Evolutionary conservation across 2,113 vertebrate species (phyloP).

Genomic region (Oceanites oceanicus): DNA sequence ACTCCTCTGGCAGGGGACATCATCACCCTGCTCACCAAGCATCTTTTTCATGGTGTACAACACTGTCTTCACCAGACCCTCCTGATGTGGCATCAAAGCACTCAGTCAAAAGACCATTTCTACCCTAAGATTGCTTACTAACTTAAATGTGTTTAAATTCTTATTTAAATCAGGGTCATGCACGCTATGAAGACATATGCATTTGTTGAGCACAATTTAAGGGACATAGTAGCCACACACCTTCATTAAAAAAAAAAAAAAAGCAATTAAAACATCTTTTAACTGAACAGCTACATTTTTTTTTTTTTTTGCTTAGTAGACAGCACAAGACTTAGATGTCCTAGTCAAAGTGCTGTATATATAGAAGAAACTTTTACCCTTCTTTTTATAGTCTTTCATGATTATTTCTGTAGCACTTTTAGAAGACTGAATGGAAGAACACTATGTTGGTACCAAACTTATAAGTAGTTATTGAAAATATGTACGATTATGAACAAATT

Average conservation of each 20-base stretch:
- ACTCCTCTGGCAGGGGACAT: neutral
- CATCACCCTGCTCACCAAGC: fast-evolving
- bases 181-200: neutral
- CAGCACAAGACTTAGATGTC: neutral
- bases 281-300: neutral
- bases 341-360: neutral
- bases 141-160: neutral
- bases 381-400: neutral
- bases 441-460: neutral
- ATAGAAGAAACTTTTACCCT: neutral
- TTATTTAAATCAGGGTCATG: neutral
- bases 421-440: neutral
- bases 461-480: neutral
- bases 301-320: neutral
- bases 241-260: neutral
- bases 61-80: fast-evolving
- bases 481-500: neutral
- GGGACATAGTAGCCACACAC: neutral
- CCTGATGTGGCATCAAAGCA: neutral
- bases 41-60: fast-evolving
- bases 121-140: neutral
- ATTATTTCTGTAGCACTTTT: neutral
- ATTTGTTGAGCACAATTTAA: neutral
- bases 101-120: fast-evolving
- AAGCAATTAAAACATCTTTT: neutral